Conservation (phyloP, 2,888 invertebrate genomes). For the Portevinia maculata region DNA sequence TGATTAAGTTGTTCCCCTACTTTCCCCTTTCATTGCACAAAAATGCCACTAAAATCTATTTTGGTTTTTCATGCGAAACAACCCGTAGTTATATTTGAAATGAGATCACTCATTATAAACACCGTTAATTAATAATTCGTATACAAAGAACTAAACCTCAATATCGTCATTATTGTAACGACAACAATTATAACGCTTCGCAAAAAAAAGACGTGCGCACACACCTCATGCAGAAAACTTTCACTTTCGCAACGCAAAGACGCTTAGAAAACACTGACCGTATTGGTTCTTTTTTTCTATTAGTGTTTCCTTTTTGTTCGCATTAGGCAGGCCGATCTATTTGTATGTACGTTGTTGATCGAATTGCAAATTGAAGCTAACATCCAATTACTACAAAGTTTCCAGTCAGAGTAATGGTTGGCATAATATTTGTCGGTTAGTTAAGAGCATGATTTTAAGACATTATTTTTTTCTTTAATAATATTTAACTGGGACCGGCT, state of each 20-base stretch:
- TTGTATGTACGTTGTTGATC: not conserved
- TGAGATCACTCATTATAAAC: not conserved
- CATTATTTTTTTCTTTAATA: constrained; percentile 3
- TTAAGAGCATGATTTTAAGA: constrained; percentile 27
- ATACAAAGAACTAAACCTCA: constrained; percentile 6
- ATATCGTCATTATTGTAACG: constrained; percentile 6
- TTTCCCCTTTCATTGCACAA: too few species aligned
- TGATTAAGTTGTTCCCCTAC: too few species aligned
- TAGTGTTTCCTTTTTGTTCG: constrained; percentile 28
- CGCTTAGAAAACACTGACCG: constrained; percentile 15
- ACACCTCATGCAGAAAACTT: constrained; percentile 41
- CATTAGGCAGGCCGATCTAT: not conserved
- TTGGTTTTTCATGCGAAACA: too few species aligned
- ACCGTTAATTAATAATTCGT: not conserved
- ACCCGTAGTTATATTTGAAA: too few species aligned
- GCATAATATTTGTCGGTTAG: constrained; percentile 35
- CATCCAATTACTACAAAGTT: constrained; percentile 39
- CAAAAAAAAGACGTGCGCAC: constrained; percentile 23
- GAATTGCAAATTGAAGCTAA: constrained; percentile 33
- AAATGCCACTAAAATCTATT: too few species aligned
- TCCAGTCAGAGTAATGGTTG: constrained; percentile 26
- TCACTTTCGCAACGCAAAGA: constrained; percentile 37
- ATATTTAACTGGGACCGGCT: constrained; percentile 38
- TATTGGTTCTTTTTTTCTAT: constrained; percentile 23
- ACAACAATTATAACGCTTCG: constrained; percentile 12